Percentiles rank a stretch among this genome's conserved stretches.
phyloP scores from a whole-genome alignment of 2,888 invertebrate species.

The Erpobdella octoculata region DNA sequence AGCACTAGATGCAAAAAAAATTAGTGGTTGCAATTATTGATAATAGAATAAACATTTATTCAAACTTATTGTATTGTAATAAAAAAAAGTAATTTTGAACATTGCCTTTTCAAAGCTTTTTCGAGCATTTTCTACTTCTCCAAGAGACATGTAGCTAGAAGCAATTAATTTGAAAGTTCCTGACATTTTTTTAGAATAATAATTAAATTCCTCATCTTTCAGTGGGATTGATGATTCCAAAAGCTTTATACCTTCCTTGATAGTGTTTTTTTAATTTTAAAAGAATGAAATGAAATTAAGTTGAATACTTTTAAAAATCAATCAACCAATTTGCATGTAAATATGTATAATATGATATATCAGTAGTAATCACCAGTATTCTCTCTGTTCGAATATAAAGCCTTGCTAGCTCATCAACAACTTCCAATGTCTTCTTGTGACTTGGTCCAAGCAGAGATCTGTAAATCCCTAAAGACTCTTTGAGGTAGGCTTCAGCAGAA shows the following conservation, averaged over 20 bases:
- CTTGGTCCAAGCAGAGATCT: slow-evolving; percentile 45
- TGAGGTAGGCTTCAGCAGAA: slow-evolving; percentile 50
- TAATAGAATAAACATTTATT: not conserved
- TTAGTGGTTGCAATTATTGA: no score
- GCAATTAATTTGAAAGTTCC: not conserved
- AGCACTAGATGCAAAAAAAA: no score
- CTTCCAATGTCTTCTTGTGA: slow-evolving; percentile 45
- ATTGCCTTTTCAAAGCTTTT: not conserved
- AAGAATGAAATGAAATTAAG: no score
- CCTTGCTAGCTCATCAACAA: slow-evolving; percentile 49
- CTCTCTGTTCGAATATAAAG: slow-evolving; percentile 46
- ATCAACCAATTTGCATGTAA: not conserved
- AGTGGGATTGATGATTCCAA: not conserved
- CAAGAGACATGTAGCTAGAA: not conserved
- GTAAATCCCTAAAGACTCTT: slow-evolving; percentile 47
- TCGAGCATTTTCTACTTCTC: not conserved
- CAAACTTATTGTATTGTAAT: not conserved
- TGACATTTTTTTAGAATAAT: not conserved
- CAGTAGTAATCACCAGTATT: slow-evolving; percentile 39
- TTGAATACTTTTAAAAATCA: not conserved
- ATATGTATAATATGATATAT: not conserved
- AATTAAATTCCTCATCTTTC: not conserved
- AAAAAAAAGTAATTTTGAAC: not conserved
- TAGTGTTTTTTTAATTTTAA: not conserved
- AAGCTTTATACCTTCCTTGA: not conserved